Evolutionary conservation across 53 echinoderm and acorn worm genomes (phyloP).

Genomic region (Mesocentrotus franciscanus): DNA sequence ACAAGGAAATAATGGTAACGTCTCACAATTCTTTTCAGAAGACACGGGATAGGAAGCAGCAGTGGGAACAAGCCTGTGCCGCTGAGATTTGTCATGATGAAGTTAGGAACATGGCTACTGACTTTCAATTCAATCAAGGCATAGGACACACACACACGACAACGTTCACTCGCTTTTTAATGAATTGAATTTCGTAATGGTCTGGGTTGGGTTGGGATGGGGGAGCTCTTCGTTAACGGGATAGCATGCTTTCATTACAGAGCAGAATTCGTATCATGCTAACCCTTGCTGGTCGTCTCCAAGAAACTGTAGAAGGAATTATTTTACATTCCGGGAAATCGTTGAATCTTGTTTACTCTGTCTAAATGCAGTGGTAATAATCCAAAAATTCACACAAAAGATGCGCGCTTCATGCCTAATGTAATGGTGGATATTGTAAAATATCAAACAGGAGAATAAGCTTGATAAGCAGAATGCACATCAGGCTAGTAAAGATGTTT

Average conservation of each 20-base stretch:
- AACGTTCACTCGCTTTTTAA: neutral
- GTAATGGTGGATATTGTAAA: neutral
- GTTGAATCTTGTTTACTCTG: neutral
- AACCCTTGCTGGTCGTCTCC: neutral
- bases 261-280: neutral
- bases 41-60: too few species aligned
- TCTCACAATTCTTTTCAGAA: neutral
- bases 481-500: neutral
- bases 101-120: slow-evolving; percentile 32
- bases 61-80: neutral
- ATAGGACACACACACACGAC: neutral
- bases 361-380: neutral
- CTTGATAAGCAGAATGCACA: neutral
- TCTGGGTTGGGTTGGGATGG: neutral
- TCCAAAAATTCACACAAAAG: neutral
- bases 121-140: slow-evolving; percentile 34
- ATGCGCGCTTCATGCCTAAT: neutral
- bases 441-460: neutral
- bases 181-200: slow-evolving; percentile 37
- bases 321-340: neutral
- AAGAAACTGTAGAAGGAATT: neutral
- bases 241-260: slow-evolving; percentile 9
- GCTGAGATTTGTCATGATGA: slow-evolving; percentile 8
- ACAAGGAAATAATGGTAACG: neutral
- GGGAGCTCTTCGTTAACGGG: neutral